Percentiles rank a stretch among this genome's conserved stretches.
phyloP scores from a whole-genome alignment of 2,797 vertebrate genomes.

The Tarsius wallacei region DNA sequence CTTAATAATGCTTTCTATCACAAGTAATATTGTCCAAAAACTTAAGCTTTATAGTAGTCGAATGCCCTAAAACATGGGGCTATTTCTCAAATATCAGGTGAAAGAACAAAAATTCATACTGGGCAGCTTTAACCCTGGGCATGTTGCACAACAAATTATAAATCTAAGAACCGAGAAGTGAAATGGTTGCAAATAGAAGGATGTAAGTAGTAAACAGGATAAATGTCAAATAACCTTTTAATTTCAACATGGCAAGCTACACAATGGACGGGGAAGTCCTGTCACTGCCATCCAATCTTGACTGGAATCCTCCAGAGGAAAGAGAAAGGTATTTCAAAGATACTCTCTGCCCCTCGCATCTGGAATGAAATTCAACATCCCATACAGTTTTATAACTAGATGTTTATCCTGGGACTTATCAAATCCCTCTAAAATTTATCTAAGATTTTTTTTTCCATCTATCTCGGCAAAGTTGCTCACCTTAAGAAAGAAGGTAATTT shows the following conservation, averaged over 20 bases:
- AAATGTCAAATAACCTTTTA: neutral
- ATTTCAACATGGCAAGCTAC: neutral
- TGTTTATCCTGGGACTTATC: neutral
- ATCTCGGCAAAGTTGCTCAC: neutral
- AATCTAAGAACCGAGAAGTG: neutral
- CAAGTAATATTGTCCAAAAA: neutral
- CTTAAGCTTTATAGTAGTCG: neutral
- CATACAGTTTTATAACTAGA: conserved; percentile 7
- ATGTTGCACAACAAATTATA: neutral
- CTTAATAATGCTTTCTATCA: neutral
- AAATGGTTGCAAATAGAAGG: conserved; percentile 27
- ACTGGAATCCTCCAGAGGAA: neutral
- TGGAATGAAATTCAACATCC: neutral
- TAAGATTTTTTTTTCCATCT: neutral
- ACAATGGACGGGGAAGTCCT: neutral
- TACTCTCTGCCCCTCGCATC: neutral
- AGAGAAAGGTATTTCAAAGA: neutral
- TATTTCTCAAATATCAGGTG: conserved; percentile 9
- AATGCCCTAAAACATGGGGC: neutral
- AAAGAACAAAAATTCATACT: neutral
- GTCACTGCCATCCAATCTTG: neutral
- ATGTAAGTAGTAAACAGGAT: neutral
- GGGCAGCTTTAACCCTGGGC: neutral
- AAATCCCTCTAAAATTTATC: conserved; percentile 45
- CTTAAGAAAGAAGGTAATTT: conserved; percentile 26